Evolutionary conservation across 2,797 vertebrate genomes (phyloP).

Genomic region (Kryptolebias ocellatus): DNA sequence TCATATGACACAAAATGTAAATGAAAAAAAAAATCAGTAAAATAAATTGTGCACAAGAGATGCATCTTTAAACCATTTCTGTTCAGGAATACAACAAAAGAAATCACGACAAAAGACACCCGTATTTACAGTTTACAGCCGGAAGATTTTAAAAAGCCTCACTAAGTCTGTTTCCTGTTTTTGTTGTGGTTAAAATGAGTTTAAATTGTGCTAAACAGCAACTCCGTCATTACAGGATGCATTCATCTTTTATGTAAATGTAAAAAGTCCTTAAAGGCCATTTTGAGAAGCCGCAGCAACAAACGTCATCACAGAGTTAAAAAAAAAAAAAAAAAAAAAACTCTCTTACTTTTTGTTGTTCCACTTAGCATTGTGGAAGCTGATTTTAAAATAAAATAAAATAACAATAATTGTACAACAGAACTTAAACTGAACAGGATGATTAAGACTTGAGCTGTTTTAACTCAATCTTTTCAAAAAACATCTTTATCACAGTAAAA

Average conservation of each 20-base stretch:
- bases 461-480: too few species aligned
- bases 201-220: conserved; percentile 20
- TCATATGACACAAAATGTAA: too few species aligned
- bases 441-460: too few species aligned
- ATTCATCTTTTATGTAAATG: neutral
- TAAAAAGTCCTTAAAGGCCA: neutral
- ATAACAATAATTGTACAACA: too few species aligned
- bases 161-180: neutral
- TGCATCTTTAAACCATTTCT: neutral
- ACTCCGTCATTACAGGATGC: neutral
- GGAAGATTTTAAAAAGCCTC: neutral
- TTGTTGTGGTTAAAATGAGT: neutral
- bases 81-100: conserved; percentile 5
- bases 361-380: fast-evolving
- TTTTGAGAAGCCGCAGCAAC: neutral
- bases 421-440: neutral
- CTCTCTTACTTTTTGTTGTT: too few species aligned
- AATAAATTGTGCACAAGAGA: neutral
- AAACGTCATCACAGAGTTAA: neutral
- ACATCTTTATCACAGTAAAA: too few species aligned
- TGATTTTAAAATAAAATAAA: neutral
- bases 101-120: neutral
- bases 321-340: neutral
- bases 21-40: neutral
- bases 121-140: conserved; percentile 1